phyloP scores from a whole-genome alignment of 53 echinoderm and acorn worm species.

The Crossaster papposus region DNA sequence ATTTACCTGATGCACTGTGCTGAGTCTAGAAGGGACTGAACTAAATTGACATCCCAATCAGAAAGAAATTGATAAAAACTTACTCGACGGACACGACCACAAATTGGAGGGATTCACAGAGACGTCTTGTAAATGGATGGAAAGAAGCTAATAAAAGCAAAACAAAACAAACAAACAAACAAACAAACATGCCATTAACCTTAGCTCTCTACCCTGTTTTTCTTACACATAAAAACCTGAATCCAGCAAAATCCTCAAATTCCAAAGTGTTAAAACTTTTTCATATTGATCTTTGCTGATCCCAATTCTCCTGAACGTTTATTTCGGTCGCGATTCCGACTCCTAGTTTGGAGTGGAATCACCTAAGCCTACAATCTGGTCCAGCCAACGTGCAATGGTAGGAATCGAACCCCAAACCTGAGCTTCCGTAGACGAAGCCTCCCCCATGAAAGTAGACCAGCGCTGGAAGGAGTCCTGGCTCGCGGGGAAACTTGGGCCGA shows the following conservation, averaged over 20 bases:
- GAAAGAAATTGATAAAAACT: conserved; percentile 18
- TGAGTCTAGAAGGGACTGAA: background rate
- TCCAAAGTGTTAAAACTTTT: too few relatives aligned
- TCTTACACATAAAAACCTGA: too few relatives aligned
- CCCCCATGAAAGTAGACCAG: conserved; percentile 49
- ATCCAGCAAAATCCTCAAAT: too few relatives aligned
- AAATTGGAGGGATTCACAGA: conserved; percentile 62
- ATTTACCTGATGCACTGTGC: too few relatives aligned
- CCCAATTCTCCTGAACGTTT: too few relatives aligned
- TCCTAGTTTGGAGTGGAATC: too few relatives aligned
- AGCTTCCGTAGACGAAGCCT: conserved; percentile 55
- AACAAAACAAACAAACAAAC: conserved; percentile 1
- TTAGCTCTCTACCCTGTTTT: too few relatives aligned
- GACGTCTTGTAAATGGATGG: conserved; percentile 55
- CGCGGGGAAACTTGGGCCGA: conserved; percentile 9
- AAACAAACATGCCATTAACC: background rate
- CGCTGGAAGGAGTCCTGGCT: conserved; percentile 25
- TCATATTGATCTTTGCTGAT: too few relatives aligned
- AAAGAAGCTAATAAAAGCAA: conserved; percentile 46
- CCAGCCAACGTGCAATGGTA: background rate
- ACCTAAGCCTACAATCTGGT: too few relatives aligned
- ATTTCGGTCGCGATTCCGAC: too few relatives aligned
- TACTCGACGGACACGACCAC: conserved; percentile 77
- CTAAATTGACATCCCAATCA: background rate
- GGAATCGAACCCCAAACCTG: conserved; percentile 18